Evolutionary conservation across 2,797 vertebrate genomes (phyloP), one percentile per base, ranked within the genome.

Genomic region (Cheirogaleus major): DNA sequence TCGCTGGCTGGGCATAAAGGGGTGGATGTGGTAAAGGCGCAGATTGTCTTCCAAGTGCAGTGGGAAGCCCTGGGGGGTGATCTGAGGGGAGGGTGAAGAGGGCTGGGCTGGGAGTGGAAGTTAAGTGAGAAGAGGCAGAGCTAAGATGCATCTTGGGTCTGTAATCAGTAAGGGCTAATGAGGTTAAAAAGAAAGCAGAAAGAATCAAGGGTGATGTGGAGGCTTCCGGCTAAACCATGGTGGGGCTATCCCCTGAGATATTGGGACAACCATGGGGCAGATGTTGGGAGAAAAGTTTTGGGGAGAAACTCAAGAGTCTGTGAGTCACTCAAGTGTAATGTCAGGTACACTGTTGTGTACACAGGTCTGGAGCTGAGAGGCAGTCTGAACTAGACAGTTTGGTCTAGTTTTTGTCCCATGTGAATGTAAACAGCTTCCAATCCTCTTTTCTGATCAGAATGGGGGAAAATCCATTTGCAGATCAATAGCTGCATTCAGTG

Each of bases 11-110:
- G 43, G 7, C 8, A 35, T 5, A 1, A 23, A 23, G 35, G 59
- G 38, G 20, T 38, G 30, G 48, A 9, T 2, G 0, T 9, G 55
- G 17, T 3, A 5, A 4, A 30, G 5, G 25, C 1, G 61, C 38
- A 70, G n/a, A 41, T 14, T 4, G 52, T 55, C 75, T 25, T 27
- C 50, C 30, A 22, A 23, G 35, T 32, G 43, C 67, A 10, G 1
- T 0, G 4, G 57, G 59, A 73, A 38, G 48, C 55, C 6, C 9
- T 18, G 41, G 23, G 43, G 4, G 12, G 2, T 0, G 2, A 1
- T 17, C 27, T 25, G 9, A 6, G 25, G 25, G 27, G 41, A 45
- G 45, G 43, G 27, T 12, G 17, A 43, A 27, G 20, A 27, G 15
- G 52, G 43, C n/a, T 4, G 7, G 23, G 11, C 48, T 41, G 11